Evolutionary conservation across 2,797 vertebrate genomes (phyloP), one percentile per base, ranked within the genome.

Genomic region (Urosaurus nigricauda): DNA sequence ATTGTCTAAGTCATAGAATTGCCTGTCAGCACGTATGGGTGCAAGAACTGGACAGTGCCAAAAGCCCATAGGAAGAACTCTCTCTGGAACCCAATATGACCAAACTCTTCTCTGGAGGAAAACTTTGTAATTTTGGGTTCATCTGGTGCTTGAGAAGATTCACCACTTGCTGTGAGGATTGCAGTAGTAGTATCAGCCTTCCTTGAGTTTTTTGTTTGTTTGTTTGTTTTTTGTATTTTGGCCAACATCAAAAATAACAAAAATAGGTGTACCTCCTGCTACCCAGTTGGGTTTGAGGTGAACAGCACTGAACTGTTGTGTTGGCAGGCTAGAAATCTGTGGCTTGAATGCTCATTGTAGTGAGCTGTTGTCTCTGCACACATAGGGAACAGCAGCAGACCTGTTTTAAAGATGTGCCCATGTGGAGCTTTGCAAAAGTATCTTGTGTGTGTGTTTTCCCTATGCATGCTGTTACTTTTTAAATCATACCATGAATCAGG

Each of bases 171-270:
- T 90, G 92, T 93, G 85, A 96, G n/a, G 14, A 97, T 96, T 53
- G 97, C 82, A 24, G 93, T 97, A 58, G 97, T 96, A 16, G 97
- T 96, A 89, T 98, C 97, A 81, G 97, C 96, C 95, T 98, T 99
- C 94, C 98, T 97, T 96, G 8, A 9, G 47, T 51, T 51, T 51
- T n/a, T n/a, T n/a, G n/a, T n/a, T n/a, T n/a, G n/a, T n/a, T n/a
- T n/a, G n/a, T n/a, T n/a, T n/a, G n/a, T n/a, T n/a, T n/a, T n/a
- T 51, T 51, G 47, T 51, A 7, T 51, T 51, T 51, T 51, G 47
- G 47, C 47, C 47, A 51, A n/a, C 47, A 51, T 51, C 47, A n/a
- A n/a, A n/a, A n/a, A n/a, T n/a, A 51, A 51, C 47, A 51, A 51
- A 51, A 51, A 51, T 53, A 32, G 0, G 6, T 21, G 26, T 32